Evolutionary conservation across 2,797 vertebrate genomes (phyloP).

Genomic region (Cephalopachus bancanus): DNA sequence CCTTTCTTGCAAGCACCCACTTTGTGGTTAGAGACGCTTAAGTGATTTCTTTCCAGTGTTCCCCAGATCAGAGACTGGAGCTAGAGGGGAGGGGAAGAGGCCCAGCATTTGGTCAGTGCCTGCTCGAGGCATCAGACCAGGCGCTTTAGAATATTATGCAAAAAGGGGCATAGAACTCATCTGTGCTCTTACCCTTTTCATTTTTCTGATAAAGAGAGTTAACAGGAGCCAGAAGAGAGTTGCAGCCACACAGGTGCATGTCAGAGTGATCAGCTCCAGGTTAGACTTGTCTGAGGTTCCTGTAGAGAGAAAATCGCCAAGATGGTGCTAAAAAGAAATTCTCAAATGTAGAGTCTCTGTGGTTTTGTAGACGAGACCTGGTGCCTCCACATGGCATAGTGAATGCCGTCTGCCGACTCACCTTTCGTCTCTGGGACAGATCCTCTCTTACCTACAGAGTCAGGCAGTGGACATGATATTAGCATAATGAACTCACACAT

Average conservation of each 20-base stretch:
- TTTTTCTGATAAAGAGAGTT: slow-evolving; percentile 96
- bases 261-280: slow-evolving; percentile 94
- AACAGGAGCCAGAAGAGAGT: slow-evolving; percentile 96
- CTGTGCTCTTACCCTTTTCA: slow-evolving; percentile 93
- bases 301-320: slow-evolving; percentile 85
- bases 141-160: not conserved
- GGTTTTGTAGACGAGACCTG: not conserved
- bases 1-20: not conserved
- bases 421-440: not conserved
- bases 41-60: not conserved
- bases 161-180: not conserved
- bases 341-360: no score
- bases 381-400: fast-evolving
- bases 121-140: not conserved
- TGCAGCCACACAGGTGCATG: slow-evolving; percentile 95
- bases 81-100: not conserved
- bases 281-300: slow-evolving; percentile 92
- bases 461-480: not conserved
- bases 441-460: not conserved
- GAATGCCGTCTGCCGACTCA: fast-evolving
- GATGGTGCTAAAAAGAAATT: not conserved
- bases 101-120: no score
- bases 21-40: not conserved
- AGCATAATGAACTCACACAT: not conserved
- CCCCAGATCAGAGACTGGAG: not conserved